Conservation (phyloP, 2,888 invertebrate species). For the Fissipunctia ypsillon region DNA sequence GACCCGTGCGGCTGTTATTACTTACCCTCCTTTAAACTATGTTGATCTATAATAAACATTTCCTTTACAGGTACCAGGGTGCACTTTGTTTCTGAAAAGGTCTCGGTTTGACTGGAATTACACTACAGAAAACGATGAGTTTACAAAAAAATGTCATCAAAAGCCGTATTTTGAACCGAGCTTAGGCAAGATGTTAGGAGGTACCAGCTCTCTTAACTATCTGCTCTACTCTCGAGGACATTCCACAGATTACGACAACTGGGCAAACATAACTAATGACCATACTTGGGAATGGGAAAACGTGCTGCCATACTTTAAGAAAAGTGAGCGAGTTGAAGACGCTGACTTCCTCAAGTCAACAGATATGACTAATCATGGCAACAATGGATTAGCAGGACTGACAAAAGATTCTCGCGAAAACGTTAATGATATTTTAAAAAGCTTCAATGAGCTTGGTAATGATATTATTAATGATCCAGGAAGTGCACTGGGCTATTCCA, state of each 20-base stretch:
- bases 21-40: background rate
- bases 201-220: constrained; percentile 91
- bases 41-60: background rate
- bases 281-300: constrained; percentile 66
- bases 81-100: constrained; percentile 39
- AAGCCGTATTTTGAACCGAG: constrained; percentile 28
- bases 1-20: too few relatives aligned
- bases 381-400: constrained; percentile 32
- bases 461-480: constrained; percentile 44
- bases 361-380: constrained; percentile 38
- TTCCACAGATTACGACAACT: constrained; percentile 91
- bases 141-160: constrained; percentile 44
- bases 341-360: constrained; percentile 1
- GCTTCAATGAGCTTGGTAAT: constrained; percentile 45
- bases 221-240: constrained; percentile 92
- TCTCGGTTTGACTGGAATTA: constrained; percentile 55
- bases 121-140: constrained; percentile 39
- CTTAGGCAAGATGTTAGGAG: constrained; percentile 86
- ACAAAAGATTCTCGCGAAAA: constrained; percentile 27
- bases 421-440: constrained; percentile 23
- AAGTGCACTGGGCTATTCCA: constrained; percentile 42
- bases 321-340: constrained; percentile 47
- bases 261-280: constrained; percentile 91
- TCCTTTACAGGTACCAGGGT: constrained; percentile 47
- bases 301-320: constrained; percentile 58